These are phyloP conservation scores for Mallotus villosus DNA, from an alignment of 2,797 vertebrate species.

Conservation along the genomic window DNA sequence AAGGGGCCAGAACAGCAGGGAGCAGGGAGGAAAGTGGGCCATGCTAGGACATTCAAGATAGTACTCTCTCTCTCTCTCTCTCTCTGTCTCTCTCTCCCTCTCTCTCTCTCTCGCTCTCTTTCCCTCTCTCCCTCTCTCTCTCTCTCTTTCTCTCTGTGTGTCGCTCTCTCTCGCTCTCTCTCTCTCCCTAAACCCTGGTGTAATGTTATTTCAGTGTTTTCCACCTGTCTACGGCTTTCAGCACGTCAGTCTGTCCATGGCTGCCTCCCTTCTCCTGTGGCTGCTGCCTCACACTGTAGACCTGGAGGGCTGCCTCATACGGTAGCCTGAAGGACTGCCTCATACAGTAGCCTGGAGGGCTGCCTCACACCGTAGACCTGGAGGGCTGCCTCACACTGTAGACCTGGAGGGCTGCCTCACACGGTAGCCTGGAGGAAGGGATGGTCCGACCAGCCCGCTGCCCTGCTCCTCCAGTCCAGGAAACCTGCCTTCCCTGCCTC, in stretches of 20 bases:
- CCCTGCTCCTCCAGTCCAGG: slow-evolving; percentile 43
- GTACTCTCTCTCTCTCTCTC: neutral
- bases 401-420: no score
- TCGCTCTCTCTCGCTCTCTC: neutral
- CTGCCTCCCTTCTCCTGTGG: slow-evolving; percentile 51
- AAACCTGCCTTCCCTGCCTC: slow-evolving; percentile 39
- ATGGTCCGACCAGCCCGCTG: slow-evolving; percentile 29
- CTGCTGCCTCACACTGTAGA: slow-evolving; percentile 8
- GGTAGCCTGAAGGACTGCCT: no score
- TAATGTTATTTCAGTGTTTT: slow-evolving; percentile 54
- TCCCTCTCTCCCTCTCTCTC: neutral
- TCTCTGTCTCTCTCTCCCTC: neutral
- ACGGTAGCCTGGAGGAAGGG: slow-evolving; percentile 23
- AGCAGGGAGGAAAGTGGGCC: slow-evolving; percentile 12
- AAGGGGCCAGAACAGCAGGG: slow-evolving; percentile 56
- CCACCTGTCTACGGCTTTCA: slow-evolving; percentile 66
- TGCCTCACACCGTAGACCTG: no score
- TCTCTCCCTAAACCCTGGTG: slow-evolving; percentile 27
- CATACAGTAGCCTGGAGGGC: no score
- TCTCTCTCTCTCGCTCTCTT: neutral
- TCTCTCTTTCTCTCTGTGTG: neutral
- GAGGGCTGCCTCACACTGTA: no score
- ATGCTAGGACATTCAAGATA: slow-evolving; percentile 9
- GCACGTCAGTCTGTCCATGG: slow-evolving; percentile 37
- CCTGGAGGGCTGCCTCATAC: neutral